These are phyloP conservation scores for Coluber constrictor DNA, from an alignment of 2,797 vertebrate species.

Conservation along the genomic window DNA sequence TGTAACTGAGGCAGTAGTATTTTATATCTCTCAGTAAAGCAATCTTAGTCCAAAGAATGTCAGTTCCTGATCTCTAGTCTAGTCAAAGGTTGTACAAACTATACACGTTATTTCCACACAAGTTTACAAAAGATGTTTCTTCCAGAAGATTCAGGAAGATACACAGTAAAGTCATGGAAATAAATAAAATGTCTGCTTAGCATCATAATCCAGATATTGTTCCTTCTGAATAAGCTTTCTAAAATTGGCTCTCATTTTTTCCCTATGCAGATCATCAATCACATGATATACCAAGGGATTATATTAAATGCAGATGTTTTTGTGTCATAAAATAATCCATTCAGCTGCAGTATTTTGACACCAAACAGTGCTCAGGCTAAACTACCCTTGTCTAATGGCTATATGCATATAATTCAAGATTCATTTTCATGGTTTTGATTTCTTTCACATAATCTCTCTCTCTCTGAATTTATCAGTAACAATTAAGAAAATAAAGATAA, in stretches of 20 bases:
- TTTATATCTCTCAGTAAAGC: background rate
- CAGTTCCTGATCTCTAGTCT: background rate
- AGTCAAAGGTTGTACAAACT: background rate
- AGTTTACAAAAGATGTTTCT: background rate
- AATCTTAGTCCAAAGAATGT: background rate
- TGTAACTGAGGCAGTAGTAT: background rate
- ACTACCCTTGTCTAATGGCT: constrained; percentile 67
- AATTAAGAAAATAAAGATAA: constrained; percentile 37
- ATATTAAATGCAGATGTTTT: constrained; percentile 70
- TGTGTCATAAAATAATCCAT: constrained; percentile 64
- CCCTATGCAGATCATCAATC: constrained; percentile 63
- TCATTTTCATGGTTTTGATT: constrained; percentile 54
- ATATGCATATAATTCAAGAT: constrained; percentile 50
- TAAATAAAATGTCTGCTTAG: constrained; percentile 11
- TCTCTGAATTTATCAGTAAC: constrained; percentile 21
- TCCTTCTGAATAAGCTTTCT: constrained; percentile 52
- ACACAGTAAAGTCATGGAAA: constrained; percentile 30
- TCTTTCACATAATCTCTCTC: constrained; percentile 46
- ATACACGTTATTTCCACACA: background rate
- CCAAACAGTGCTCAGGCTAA: constrained; percentile 67
- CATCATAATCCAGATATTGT: constrained; percentile 24
- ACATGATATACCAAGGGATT: constrained; percentile 64
- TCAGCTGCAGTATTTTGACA: constrained; percentile 63
- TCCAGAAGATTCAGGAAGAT: constrained; percentile 23
- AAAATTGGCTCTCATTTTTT: constrained; percentile 62